Conservation (phyloP, 92 coral and sea anemone genomes). For the Virgularia gustaviana region DNA sequence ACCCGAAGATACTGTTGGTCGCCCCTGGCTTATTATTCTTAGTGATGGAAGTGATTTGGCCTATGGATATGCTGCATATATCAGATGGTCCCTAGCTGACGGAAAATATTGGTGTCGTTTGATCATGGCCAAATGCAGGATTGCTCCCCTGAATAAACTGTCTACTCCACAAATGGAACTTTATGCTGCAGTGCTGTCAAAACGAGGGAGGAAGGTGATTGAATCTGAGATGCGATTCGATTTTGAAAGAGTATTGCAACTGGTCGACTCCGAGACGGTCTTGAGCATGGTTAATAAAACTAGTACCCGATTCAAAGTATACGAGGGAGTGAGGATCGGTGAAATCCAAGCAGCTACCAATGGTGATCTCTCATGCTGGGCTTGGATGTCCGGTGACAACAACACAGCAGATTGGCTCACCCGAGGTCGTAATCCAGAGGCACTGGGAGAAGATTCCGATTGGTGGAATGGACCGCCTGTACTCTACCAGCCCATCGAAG, state of each 20-base stretch:
- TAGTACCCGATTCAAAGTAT: constrained; percentile 57
- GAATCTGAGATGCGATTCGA: constrained; percentile 52
- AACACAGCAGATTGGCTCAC: constrained; percentile 68
- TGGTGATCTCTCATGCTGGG: constrained; percentile 64
- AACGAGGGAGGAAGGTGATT: constrained; percentile 52
- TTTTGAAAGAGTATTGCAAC: constrained; percentile 49
- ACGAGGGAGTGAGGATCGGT: constrained; percentile 55
- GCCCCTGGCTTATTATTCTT: constrained; percentile 51
- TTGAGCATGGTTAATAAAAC: constrained; percentile 59
- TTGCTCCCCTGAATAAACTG: constrained; percentile 50
- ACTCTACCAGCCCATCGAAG: constrained; percentile 34
- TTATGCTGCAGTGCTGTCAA: constrained; percentile 54
- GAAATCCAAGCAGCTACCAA: constrained; percentile 58
- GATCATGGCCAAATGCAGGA: constrained; percentile 54
- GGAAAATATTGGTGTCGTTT: constrained; percentile 49
- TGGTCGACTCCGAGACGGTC: constrained; percentile 57
- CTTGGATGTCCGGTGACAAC: constrained; percentile 53
- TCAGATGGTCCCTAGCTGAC: constrained; percentile 38
- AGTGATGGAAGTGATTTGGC: constrained; percentile 53
- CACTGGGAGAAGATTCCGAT: constrained; percentile 41
- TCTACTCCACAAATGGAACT: constrained; percentile 57
- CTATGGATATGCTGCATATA: constrained; percentile 43
- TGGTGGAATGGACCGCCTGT: constrained; percentile 55
- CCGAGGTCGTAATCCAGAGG: constrained; percentile 52
- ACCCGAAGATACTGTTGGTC: constrained; percentile 35